phyloP scores from a whole-genome alignment of 2,888 invertebrate species.

The Ctenicera cuprea region DNA sequence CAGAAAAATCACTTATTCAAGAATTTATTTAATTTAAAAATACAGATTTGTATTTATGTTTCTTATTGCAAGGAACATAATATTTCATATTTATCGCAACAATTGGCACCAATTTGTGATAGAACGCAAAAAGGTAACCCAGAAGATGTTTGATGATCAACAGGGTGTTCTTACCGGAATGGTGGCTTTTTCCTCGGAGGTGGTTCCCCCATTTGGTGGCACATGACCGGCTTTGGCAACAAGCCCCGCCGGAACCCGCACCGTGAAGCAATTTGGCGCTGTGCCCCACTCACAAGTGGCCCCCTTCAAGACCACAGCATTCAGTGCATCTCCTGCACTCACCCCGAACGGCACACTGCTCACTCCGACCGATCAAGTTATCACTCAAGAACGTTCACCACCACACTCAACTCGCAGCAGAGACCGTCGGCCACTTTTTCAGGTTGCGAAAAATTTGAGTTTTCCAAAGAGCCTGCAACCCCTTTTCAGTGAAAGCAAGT shows the following conservation, averaged over 20 bases:
- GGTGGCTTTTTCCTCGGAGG: conserved; percentile 73
- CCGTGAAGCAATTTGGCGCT: conserved; percentile 70
- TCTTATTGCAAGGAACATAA: too few relatives aligned
- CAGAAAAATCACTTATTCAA: too few relatives aligned
- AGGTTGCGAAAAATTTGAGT: background rate
- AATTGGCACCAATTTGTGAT: too few relatives aligned
- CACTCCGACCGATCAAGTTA: conserved; percentile 42
- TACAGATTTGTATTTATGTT: too few relatives aligned
- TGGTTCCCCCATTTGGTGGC: conserved; percentile 73
- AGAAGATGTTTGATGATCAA: too few relatives aligned
- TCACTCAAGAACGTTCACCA: conserved; percentile 40
- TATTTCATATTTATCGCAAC: too few relatives aligned
- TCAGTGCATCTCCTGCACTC: conserved; percentile 66
- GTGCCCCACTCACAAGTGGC: conserved; percentile 70
- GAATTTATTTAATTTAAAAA: too few relatives aligned
- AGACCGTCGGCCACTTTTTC: conserved; percentile 17
- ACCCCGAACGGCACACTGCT: conserved; percentile 56
- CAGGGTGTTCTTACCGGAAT: conserved; percentile 68
- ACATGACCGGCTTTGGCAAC: conserved; percentile 73
- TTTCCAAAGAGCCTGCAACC: background rate
- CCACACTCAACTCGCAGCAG: conserved; percentile 33
- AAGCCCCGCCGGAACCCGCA: conserved; percentile 73
- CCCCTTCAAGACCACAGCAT: conserved; percentile 65
- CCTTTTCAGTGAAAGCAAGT: background rate
- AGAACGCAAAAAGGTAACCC: too few relatives aligned